Base-by-base conservation (phyloP, 2,797 vertebrate genomes). In the Microtus agrestis region DNA sequence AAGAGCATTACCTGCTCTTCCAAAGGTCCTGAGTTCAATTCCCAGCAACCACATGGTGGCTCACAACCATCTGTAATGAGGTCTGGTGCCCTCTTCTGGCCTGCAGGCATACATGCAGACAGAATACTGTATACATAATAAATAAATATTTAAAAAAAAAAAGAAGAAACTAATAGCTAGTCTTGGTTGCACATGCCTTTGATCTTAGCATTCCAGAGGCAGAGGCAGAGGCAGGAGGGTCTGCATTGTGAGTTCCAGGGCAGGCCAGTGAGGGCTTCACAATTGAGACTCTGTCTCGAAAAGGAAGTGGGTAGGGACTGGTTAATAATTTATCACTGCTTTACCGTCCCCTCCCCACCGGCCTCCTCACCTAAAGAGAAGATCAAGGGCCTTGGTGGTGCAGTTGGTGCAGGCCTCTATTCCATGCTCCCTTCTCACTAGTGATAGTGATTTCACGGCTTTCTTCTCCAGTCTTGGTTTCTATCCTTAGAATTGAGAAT, bases 401-500 rank as follows among this genome's bases (percentile, higher is more conserved):
- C 48, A 54, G 54, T 63, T 88, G 46, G 12, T 84, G 37, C 48
- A 51, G 61, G 37, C 92, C 46, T 92, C 82, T 43, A 34, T 88
- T 95, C 34, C 31, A 21, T 1, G 43, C 67, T 94, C 11, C 81
- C 31, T 48, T 34, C 37, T 89, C 84, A 69, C 65, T 80, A 73
- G 43, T 51, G 9, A n/a, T 86, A 46, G 56, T 82, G 46, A 77
- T 93, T 90, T 93, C 79, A 86, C 13, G 13, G 63, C 14, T 51
- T 91, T 86, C 78, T 82, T 87, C 31, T 76, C 40, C 15, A 61
- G 29, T 89, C 34, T 76, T 76, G 17, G 15, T 23, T 80, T 95
- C 91, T 48, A 5, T 76, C 25, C 73, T 93, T 96, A 85, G 96
- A 92, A 95, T 92, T 15, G 48, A 95, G 69, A 92, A 69, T 73